These are phyloP conservation scores for Leptothorax acervorum DNA, from an alignment of 2,888 invertebrate species.

Conservation along the genomic window DNA sequence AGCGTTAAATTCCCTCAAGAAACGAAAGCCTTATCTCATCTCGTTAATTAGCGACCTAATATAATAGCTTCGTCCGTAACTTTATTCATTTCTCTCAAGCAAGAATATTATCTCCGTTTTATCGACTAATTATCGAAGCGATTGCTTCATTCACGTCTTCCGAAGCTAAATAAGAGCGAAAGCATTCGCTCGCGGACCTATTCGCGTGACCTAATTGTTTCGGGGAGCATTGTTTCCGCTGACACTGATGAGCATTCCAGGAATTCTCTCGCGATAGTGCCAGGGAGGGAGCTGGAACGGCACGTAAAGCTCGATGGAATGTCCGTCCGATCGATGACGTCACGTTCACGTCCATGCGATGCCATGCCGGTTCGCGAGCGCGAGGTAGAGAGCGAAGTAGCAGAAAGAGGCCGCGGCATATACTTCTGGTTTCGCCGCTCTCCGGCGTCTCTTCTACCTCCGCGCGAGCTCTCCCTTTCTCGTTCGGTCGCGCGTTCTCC, in stretches of 20 bases:
- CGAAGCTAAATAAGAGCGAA: conserved; percentile 1
- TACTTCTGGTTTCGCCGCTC: conserved; percentile 56
- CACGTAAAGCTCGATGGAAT: conserved; percentile 73
- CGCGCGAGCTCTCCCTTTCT: conserved; percentile 25
- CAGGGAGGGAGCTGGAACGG: conserved; percentile 42
- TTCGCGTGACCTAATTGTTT: conserved; percentile 43
- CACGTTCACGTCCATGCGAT: conserved; percentile 60
- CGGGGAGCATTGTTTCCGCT: conserved; percentile 64
- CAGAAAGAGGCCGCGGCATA: conserved; percentile 57
- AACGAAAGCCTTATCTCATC: background rate
- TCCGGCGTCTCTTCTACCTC: conserved; percentile 45
- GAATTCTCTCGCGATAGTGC: conserved; percentile 66
- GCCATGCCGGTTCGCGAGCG: conserved; percentile 58
- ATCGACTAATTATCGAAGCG: background rate
- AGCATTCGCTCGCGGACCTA: conserved; percentile 7
- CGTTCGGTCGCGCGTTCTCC: conserved; percentile 28
- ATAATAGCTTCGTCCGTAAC: background rate
- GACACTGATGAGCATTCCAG: conserved; percentile 62
- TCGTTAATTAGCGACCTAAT: background rate
- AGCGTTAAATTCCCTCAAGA: background rate
- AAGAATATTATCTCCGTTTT: background rate
- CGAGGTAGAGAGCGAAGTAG: conserved; percentile 50
- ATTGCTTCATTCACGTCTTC: background rate
- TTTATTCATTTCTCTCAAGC: background rate
- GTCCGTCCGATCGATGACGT: conserved; percentile 79